Base-by-base conservation (phyloP, 2,888 invertebrate species). In the Thelaira solivaga region DNA sequence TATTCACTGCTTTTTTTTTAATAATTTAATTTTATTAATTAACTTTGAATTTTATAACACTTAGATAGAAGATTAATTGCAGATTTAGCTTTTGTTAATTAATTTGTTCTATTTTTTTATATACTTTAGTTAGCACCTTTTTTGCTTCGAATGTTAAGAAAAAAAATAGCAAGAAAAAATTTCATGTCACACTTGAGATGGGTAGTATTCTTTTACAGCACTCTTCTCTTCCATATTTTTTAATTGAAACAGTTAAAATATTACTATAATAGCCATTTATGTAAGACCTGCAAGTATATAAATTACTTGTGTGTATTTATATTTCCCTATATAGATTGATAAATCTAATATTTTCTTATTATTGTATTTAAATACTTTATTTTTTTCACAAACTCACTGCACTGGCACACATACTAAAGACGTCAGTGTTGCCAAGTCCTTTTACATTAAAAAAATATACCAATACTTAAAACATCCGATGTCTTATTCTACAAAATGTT, bases 321-420 rank as follows among this genome's bases (percentile, higher is more conserved):
- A 65, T 51, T 65, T 47, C 16, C 39, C 16, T 68, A 75, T 55
- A 61, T 39, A 53, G 74, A 53, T 68, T 62, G 26, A 68, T 53
- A 51, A 51, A 61, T 53, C 67, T 24, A 59, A 55, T 62, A 62
- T 75, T 22, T 72, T 61, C 11, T 64, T 59, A 71, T 64, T 76
- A 76, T 76, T 64, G 71, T 36, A 68, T 62, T 74, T n/a, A 71
- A 76, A 59, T 76, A 67, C 29, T 75, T 49, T 62, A 59, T 51
- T 67, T 68, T 68, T 74, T 69, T 69, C 69, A 76, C 76, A 71
- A 76, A 71, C 65, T 64, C 71, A 71, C 45, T 76, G 45, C 75
- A 64, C 74, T 74, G 74, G 74, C 74, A 75, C 75, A 69, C 75
- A 75, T 75, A 75, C 68, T 68, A 69, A 62, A 68, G 68, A 68